phyloP scores from a whole-genome alignment of 2,113 vertebrate species.

The Hystrix brachyura region DNA sequence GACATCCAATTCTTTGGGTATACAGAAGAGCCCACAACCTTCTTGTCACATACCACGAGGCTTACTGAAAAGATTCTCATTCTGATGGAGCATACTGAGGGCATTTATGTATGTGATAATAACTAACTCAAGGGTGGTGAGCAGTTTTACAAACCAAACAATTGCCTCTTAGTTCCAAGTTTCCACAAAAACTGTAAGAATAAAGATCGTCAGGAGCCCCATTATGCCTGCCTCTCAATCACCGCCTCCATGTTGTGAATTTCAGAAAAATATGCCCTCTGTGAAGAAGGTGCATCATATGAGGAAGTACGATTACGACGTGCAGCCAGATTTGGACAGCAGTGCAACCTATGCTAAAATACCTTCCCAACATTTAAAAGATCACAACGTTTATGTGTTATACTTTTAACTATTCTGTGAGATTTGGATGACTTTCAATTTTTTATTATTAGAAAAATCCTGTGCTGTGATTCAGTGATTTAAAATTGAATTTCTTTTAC shows the following conservation, averaged over 20 bases:
- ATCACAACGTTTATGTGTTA: neutral
- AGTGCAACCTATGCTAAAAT: neutral
- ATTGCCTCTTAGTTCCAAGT: neutral
- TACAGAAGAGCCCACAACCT: neutral
- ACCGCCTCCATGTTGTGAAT: neutral
- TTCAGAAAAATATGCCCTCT: neutral
- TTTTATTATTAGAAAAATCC: neutral
- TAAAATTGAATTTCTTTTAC: conserved; percentile 18
- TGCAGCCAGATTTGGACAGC: neutral
- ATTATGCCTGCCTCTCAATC: neutral
- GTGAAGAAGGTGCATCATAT: neutral
- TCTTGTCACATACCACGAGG: neutral
- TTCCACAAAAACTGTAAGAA: neutral
- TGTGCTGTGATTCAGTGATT: neutral
- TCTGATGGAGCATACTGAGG: neutral
- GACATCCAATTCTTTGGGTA: neutral
- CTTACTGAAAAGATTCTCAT: neutral
- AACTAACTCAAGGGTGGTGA: neutral
- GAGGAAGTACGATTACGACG: neutral
- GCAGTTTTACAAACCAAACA: neutral
- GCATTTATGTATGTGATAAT: neutral
- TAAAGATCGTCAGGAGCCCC: neutral
- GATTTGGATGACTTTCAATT: neutral
- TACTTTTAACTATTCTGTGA: conserved; percentile 7
- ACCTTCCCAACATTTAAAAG: neutral